phyloP scores from a whole-genome alignment of 2,797 vertebrate genomes.

The Chanos chanos region DNA sequence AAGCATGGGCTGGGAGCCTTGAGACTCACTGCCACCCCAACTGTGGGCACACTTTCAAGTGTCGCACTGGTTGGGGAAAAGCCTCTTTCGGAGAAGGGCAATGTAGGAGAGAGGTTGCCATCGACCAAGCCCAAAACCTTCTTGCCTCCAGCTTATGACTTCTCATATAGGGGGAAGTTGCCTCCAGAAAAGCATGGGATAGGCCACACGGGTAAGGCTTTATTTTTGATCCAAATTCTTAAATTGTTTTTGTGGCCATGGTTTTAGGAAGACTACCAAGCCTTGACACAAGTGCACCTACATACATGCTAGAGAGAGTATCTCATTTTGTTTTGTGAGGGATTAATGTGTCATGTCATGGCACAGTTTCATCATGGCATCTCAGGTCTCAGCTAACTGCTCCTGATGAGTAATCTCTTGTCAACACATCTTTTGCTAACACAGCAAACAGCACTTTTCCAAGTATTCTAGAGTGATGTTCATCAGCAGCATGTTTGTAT shows the following conservation, averaged over 20 bases:
- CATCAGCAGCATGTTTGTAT: neutral
- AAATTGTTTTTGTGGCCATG: neutral
- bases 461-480: no score
- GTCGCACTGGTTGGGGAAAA: constrained; percentile 74
- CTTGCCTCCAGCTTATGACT: constrained; percentile 79
- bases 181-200: constrained; percentile 79
- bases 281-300: no score
- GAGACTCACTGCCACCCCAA: constrained; percentile 55
- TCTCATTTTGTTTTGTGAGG: no score
- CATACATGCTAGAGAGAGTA: no score
- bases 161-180: constrained; percentile 84
- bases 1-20: constrained; percentile 60
- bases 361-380: no score
- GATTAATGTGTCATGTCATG: no score
- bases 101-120: constrained; percentile 49
- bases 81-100: constrained; percentile 68
- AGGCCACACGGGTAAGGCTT: constrained; percentile 74
- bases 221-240: constrained; percentile 7
- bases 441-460: no score
- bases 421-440: no score
- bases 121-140: constrained; percentile 64
- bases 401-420: no score
- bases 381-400: no score
- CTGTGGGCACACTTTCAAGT: constrained; percentile 66
- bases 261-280: no score